Conservation (phyloP, 2,113 vertebrate species). For the Hucho hucho region DNA sequence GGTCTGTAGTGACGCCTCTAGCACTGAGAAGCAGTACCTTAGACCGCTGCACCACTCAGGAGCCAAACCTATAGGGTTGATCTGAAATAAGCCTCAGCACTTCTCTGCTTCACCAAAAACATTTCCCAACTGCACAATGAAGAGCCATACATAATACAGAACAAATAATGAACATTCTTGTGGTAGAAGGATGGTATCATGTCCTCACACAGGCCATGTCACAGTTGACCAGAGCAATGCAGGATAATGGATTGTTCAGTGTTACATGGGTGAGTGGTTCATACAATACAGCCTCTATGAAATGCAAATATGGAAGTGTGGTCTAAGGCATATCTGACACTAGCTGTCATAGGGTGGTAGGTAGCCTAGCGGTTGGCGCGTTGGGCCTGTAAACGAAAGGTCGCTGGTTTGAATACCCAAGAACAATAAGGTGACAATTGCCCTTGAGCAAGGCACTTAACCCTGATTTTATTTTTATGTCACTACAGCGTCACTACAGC, state of each 20-base stretch:
- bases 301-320: background rate
- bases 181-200: background rate
- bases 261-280: no score
- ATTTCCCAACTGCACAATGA: background rate
- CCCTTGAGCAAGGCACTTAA: no score
- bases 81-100: background rate
- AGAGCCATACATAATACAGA: background rate
- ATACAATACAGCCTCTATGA: no score
- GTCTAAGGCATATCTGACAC: slow-evolving; percentile 40
- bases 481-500: slow-evolving; percentile 55
- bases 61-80: background rate
- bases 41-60: no score
- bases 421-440: no score
- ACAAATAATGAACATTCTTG: background rate
- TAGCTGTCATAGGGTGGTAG: slow-evolving; percentile 44
- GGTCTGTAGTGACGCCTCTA: no score
- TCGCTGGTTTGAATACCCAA: no score
- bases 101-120: background rate
- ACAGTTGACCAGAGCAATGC: no score
- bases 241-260: no score
- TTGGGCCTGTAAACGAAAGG: no score
- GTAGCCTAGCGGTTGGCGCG: no score
- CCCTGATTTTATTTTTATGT: slow-evolving; percentile 3
- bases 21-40: no score
- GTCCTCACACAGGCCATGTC: background rate